Base-by-base conservation (phyloP, 2,888 invertebrate species). In the Rhagonycha lutea region DNA sequence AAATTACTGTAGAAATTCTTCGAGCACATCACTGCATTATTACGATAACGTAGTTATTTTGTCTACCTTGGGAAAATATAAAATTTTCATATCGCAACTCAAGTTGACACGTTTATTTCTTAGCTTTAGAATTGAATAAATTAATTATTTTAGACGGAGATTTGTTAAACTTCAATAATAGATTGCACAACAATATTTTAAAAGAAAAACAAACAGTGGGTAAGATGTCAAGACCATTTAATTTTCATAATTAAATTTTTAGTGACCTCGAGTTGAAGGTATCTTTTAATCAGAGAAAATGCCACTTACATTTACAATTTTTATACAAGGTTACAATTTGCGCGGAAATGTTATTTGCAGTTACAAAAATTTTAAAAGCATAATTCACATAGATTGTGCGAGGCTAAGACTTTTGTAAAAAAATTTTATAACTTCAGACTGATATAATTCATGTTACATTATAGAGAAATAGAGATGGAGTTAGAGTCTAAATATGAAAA, bases 1-100 rank as follows among this genome's bases (percentile, higher is more conserved):
- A 87, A 87, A 87, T 87, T 87, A 87, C 86, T 85, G 84, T 84
- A 83, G 82, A 85, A 85, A 86, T 86, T 85, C 84, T 84, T 84
- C 83, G 82, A 82, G 80, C 83, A 83, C 85, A 84, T 87, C 85
- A 84, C 85, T 86, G 86, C 84, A 84, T 85, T 85, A 85, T 84
- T 84, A 84, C 84, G 86, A 86, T 86, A 86, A 86, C 85, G 84
- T 81, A 79, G 79, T 82, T 81, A 80, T 78, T 79, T 78, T 76
- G 74, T 78, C 76, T 76, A 74, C 78, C 74, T 74, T 75, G 78
- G 78, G 78, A 78, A 78, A 78, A 78, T 76, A 76, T 78, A 75
- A 78, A 78, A 78, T 78, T 78, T 78, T 76, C 78, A 78, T 78
- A 76, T 74, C 78, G 76, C 73, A 69, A 70, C 72, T 76, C 69